Percentiles rank a stretch among this genome's conserved stretches.
phyloP scores from a whole-genome alignment of 1,140 invertebrate species.

The Rhopalosiphum maidis region DNA sequence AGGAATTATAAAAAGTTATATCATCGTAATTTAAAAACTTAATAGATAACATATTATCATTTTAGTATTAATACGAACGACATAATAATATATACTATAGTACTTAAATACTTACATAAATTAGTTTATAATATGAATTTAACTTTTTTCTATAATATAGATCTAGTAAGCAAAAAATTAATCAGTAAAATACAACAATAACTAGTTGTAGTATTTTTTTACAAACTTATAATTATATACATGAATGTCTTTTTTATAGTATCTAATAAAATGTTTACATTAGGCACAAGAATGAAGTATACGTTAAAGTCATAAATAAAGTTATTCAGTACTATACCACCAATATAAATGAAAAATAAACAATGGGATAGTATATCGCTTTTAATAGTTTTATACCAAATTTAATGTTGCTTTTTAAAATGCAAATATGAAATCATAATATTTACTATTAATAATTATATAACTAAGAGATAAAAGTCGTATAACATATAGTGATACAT shows the following conservation, averaged over 20 bases:
- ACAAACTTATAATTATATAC: not conserved
- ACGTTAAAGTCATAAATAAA: not conserved
- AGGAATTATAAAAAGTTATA: no score
- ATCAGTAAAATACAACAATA: not conserved
- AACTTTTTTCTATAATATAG: not conserved
- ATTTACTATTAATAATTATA: not conserved
- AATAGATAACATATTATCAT: no score
- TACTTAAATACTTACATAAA: no score
- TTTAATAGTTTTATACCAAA: not conserved
- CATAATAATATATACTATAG: no score
- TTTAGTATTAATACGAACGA: no score
- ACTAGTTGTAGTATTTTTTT: not conserved
- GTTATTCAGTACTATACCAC: not conserved
- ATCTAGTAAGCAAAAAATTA: not conserved
- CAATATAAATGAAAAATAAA: constrained; percentile 4
- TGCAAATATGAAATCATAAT: not conserved
- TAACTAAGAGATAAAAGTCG: not conserved
- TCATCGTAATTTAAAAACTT: no score
- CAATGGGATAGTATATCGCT: not conserved
- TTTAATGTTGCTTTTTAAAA: not conserved
- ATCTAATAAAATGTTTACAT: not conserved
- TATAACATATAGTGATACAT: not conserved
- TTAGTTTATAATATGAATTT: not conserved
- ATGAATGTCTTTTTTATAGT: not conserved
- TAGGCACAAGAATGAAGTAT: not conserved